Percentiles rank a stretch among this genome's conserved stretches.
phyloP scores from a whole-genome alignment of 2,888 invertebrate species.

The Teleogryllus oceanicus region DNA sequence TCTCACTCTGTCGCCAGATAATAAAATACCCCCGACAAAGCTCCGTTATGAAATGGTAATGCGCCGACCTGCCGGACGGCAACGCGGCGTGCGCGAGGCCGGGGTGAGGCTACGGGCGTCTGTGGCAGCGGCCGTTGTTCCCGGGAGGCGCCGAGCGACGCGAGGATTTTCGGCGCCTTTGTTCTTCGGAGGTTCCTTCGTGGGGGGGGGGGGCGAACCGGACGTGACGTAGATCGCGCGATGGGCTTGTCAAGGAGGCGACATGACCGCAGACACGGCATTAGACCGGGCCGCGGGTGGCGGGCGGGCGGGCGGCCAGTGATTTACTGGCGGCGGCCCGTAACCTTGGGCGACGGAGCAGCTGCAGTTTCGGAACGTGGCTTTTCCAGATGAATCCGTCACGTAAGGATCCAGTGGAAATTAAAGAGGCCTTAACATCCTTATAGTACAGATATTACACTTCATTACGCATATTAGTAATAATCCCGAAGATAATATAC shows the following conservation, averaged over 20 bases:
- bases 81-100: not conserved
- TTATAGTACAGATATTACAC: too few species aligned
- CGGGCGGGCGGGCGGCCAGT: not conserved
- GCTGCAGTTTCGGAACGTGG: too few species aligned
- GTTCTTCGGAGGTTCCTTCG: not conserved
- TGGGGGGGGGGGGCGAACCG: not conserved
- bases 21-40: not conserved
- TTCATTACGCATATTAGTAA: too few species aligned
- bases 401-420: too few species aligned
- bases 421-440: too few species aligned
- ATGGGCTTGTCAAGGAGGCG: not conserved
- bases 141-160: not conserved
- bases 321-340: not conserved
- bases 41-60: not conserved
- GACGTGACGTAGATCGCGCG: not conserved
- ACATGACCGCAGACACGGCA: constrained; percentile 2
- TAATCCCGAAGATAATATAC: too few species aligned
- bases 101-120: not conserved
- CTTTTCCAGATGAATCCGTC: too few species aligned
- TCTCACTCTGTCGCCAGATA: not conserved
- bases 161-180: not conserved
- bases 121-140: not conserved
- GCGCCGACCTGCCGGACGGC: not conserved
- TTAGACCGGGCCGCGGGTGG: not conserved
- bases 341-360: too few species aligned